These are phyloP conservation scores for Heliothis peltigera DNA, from an alignment of 2,888 invertebrate genomes.

Conservation along the genomic window DNA sequence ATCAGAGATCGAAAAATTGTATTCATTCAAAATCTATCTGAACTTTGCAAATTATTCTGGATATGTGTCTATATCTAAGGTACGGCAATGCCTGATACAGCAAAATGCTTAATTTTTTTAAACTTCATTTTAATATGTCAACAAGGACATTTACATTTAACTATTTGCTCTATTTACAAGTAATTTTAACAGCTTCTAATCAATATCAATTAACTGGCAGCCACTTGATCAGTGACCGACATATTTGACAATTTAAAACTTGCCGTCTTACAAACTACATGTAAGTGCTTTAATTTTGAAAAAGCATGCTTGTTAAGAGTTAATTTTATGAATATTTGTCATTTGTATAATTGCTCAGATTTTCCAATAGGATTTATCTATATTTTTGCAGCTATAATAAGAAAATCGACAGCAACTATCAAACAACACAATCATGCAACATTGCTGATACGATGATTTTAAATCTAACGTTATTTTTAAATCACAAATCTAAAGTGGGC, in stretches of 20 bases:
- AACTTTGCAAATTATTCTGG: too few species aligned
- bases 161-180: constrained; percentile 55
- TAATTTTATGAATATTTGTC: constrained; percentile 42
- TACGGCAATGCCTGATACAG: too few species aligned
- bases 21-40: background rate
- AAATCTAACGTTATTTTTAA: constrained; percentile 29
- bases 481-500: constrained; percentile 34
- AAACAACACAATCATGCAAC: constrained; percentile 59
- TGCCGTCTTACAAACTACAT: constrained; percentile 41
- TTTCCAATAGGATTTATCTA: constrained; percentile 13
- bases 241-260: constrained; percentile 68
- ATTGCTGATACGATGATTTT: constrained; percentile 50
- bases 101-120: constrained; percentile 13
- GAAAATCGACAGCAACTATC: constrained; percentile 52
- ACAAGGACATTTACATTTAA: constrained; percentile 33
- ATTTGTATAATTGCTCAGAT: constrained; percentile 38
- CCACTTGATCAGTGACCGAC: constrained; percentile 70
- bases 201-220: constrained; percentile 65
- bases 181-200: constrained; percentile 65
- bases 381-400: constrained; percentile 27
- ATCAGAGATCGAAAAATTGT: constrained; percentile 1
- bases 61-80: too few species aligned
- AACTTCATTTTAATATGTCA: constrained; percentile 34
- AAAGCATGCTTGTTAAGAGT: constrained; percentile 56
- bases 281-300: constrained; percentile 44